A percentile compares a stretch with the other conserved stretches of the same genome.
phyloP scores from a whole-genome alignment of 2,888 invertebrate genomes.

The Dinocampus coccinellae region DNA sequence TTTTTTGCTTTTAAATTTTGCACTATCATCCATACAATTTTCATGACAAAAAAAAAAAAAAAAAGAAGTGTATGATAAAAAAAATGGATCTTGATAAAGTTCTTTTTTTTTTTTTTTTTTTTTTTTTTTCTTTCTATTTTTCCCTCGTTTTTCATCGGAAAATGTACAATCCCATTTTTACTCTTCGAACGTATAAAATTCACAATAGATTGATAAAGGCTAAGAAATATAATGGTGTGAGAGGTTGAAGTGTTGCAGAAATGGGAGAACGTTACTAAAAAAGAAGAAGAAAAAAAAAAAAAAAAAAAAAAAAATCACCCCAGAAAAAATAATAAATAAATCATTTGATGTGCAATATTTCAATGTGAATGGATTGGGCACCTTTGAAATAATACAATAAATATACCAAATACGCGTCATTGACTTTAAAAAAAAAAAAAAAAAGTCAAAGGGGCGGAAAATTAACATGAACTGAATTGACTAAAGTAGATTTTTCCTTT shows the following conservation, averaged over 20 bases:
- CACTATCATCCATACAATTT: too few relatives aligned
- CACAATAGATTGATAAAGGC: slow-evolving; percentile 12
- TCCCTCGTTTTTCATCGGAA: slow-evolving; percentile 17
- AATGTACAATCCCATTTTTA: slow-evolving; percentile 32
- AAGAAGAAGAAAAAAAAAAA: not conserved
- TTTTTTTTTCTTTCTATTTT: too few relatives aligned
- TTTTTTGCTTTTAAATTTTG: too few relatives aligned
- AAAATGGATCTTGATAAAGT: too few relatives aligned
- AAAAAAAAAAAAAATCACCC: not conserved
- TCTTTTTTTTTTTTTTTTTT: too few relatives aligned
- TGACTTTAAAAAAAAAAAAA: not conserved
- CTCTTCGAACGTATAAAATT: slow-evolving; percentile 29
- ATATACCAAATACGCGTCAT: slow-evolving; percentile 1
- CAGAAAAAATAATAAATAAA: too few relatives aligned
- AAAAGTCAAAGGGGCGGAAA: not conserved
- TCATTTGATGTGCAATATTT: not conserved
- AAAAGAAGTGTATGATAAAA: too few relatives aligned
- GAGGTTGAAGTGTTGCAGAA: too few relatives aligned
- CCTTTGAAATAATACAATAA: not conserved
- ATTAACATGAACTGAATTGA: not conserved
- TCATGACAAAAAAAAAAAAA: too few relatives aligned
- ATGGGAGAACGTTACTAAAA: too few relatives aligned
- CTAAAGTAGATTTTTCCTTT: not conserved
- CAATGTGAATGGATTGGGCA: not conserved
- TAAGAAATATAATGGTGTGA: too few relatives aligned